Conservation (phyloP, 2,888 invertebrate species). For the Thecocarcelia acutangulata region DNA sequence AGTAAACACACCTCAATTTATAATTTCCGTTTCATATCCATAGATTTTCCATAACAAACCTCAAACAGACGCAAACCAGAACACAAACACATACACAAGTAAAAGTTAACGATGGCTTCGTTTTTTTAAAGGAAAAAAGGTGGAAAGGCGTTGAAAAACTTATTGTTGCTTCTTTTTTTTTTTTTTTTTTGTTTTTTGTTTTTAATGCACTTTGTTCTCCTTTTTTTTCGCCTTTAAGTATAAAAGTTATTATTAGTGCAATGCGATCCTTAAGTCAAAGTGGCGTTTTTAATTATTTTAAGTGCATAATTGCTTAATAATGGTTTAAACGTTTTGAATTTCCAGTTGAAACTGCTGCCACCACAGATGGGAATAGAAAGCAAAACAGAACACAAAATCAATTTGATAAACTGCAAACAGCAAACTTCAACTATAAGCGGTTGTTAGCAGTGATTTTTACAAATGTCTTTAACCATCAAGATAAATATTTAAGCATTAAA, state of each 20-base stretch:
- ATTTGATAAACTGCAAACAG: constrained; percentile 37
- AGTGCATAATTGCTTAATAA: constrained; percentile 69
- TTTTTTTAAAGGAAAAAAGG: not conserved
- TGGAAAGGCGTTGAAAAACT: constrained; percentile 30
- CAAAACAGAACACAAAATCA: constrained; percentile 35
- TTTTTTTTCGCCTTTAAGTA: not conserved
- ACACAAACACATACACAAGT: not conserved
- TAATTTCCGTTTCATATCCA: constrained; percentile 65
- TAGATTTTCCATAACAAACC: constrained; percentile 52
- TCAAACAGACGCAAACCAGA: not conserved
- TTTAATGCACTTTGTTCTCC: not conserved
- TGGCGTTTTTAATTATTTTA: constrained; percentile 66
- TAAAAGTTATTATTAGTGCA: constrained; percentile 44
- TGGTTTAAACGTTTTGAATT: constrained; percentile 44
- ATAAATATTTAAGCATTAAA: constrained; percentile 11
- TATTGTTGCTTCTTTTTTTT: constrained; percentile 37
- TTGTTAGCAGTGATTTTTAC: constrained; percentile 38
- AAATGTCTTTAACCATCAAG: constrained; percentile 20
- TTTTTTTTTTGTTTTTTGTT: not conserved
- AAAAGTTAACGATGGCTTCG: not conserved
- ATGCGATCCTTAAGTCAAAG: constrained; percentile 47
- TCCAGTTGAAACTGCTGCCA: constrained; percentile 1
- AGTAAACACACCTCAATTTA: constrained; percentile 68
- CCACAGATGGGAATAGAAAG: not conserved
- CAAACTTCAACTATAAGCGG: constrained; percentile 10